Evolutionary conservation across 2,888 invertebrate genomes (phyloP).

Genomic region (Taphrorychus bicolor): DNA sequence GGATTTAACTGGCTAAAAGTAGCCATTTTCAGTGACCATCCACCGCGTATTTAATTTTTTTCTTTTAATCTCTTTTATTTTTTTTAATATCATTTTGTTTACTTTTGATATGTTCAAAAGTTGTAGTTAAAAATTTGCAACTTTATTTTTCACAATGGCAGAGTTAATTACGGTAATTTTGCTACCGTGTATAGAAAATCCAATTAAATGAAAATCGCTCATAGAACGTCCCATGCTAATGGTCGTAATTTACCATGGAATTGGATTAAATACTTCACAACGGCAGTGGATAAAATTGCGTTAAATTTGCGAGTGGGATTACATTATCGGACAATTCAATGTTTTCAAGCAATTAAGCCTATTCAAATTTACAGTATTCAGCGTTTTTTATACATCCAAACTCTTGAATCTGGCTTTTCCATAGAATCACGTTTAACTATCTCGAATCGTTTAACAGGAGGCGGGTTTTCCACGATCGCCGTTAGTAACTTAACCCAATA

Average conservation of each 20-base stretch:
- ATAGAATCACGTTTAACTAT: no score
- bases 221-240: neutral
- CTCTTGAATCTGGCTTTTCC: no score
- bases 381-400: no score
- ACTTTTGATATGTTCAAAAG: neutral
- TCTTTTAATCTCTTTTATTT: no score
- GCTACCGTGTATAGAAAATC: slow-evolving; percentile 1
- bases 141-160: neutral
- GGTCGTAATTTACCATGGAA: slow-evolving; percentile 4
- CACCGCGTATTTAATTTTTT: neutral
- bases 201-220: slow-evolving; percentile 3
- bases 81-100: no score
- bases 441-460: neutral
- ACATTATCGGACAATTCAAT: neutral
- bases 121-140: neutral
- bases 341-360: neutral
- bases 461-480: neutral
- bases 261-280: slow-evolving; percentile 8
- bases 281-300: neutral
- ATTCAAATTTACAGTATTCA: no score
- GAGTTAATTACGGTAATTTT: neutral
- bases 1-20: neutral
- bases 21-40: neutral
- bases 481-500: neutral
- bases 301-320: neutral